phyloP scores from a whole-genome alignment of 2,888 invertebrate species.

The Matsumyia berberina region DNA sequence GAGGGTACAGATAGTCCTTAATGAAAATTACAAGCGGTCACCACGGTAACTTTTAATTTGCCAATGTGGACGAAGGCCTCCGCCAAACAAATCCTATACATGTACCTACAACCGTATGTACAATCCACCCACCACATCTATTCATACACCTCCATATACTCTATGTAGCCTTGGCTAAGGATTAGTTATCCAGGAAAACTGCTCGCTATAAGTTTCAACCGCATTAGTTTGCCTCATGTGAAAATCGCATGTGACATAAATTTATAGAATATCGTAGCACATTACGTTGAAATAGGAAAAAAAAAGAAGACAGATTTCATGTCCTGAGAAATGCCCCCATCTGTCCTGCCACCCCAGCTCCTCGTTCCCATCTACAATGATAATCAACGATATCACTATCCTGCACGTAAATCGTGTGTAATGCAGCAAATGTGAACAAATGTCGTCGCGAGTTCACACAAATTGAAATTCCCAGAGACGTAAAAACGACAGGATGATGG shows the following conservation, averaged over 20 bases:
- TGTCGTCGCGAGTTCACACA: constrained; percentile 75
- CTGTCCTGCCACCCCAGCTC: constrained; percentile 37
- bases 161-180: constrained; percentile 9
- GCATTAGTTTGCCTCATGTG: constrained; percentile 60
- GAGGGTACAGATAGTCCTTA: background rate
- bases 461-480: constrained; percentile 73
- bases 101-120: background rate
- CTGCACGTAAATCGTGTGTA: constrained; percentile 74
- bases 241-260: constrained; percentile 67
- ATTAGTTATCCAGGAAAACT: constrained; percentile 13
- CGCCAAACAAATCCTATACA: constrained; percentile 26
- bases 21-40: constrained; percentile 43
- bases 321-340: constrained; percentile 54
- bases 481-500: constrained; percentile 49
- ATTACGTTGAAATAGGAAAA: constrained; percentile 40
- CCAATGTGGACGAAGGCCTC: constrained; percentile 18
- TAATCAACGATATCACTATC: constrained; percentile 75
- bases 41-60: constrained; percentile 47
- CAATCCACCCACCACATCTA: background rate
- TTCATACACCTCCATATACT: constrained; percentile 17
- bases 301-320: constrained; percentile 54
- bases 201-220: constrained; percentile 34
- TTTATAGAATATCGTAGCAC: constrained; percentile 36
- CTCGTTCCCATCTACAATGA: constrained; percentile 38
- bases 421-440: constrained; percentile 76